Base-by-base conservation (phyloP, 2,113 vertebrate species). In the Dromaius novaehollandiae region DNA sequence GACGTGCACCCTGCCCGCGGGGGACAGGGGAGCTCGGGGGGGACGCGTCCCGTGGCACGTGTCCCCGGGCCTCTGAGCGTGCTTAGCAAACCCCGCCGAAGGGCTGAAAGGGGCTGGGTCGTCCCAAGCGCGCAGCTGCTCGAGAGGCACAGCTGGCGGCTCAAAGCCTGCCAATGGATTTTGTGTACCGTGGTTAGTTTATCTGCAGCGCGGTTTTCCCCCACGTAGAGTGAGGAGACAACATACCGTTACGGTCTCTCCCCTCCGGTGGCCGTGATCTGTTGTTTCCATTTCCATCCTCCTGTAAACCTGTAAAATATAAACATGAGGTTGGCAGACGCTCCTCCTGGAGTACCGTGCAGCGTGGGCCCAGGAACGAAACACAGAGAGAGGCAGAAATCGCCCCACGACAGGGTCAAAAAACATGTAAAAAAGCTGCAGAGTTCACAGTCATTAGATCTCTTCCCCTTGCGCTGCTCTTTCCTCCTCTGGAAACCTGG, bases 201-300 rank as follows among this genome's bases (percentile, higher is more conserved):
- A 32, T 21, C 40, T 1, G 26, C 1, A 5, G 38, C 40, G 17
- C 17, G 26, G 12, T 42, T 20, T 44, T 65, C 32, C 65, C 25
- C 50, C 76, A 30, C 28, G 18, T 22, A 76, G 82, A 71, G 86
- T 2, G 20, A 81, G 77, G 74, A 78, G 69, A 8, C 17, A 60
- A 89, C 86, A 0, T 98, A 98, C 98, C 97, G 0, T 68, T 86
- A 11, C 70, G 70, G 8, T 92, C 81, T 18, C 64, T 96, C 89
- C 58, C 86, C 82, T 75, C 96, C 6, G 48, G 68, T 70, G 93
- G 64, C 92, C 92, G 92, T 19, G 95, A 61, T 46, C 88, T 97
- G 84, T 79, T 95, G 88, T 98, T 97, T 61, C 96, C 95, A 1
- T 98, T 98, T 58, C 91, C 93, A 6, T 97, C 36, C 2, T 87